Conservation (phyloP, 2,113 vertebrate genomes). For the Sylvietta virens region DNA sequence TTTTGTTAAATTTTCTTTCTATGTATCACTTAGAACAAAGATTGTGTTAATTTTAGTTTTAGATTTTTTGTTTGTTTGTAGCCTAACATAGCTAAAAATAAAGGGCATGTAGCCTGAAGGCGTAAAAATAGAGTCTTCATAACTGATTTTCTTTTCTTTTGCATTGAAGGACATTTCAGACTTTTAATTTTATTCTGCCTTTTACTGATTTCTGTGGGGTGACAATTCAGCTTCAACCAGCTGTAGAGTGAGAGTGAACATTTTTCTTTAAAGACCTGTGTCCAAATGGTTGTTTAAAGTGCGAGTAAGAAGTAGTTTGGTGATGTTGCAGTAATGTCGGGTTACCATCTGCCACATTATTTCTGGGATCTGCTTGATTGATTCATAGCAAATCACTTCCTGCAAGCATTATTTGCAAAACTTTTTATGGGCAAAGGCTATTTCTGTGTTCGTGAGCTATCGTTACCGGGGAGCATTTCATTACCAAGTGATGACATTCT, state of each 20-base stretch:
- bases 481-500: slow-evolving; percentile 40
- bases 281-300: slow-evolving; percentile 38
- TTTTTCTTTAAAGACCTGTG: slow-evolving; percentile 1
- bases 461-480: background rate
- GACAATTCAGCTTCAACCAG: slow-evolving; percentile 8
- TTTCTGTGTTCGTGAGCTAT: slow-evolving; percentile 32
- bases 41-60: background rate
- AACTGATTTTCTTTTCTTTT: background rate
- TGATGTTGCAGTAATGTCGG: background rate
- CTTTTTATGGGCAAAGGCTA: slow-evolving; percentile 36
- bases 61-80: background rate
- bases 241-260: background rate
- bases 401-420: slow-evolving; percentile 51
- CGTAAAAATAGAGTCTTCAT: background rate
- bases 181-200: background rate
- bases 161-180: background rate
- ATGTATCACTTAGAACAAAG: background rate
- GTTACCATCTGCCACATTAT: slow-evolving; percentile 32
- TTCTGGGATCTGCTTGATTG: slow-evolving; percentile 30
- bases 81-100: background rate
- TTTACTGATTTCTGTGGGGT: background rate
- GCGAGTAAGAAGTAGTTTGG: background rate
- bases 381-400: slow-evolving; percentile 45
- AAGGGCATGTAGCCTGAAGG: background rate
- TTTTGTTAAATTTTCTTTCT: background rate